These are phyloP conservation scores for Chelon auratus DNA, from an alignment of 2,797 vertebrate species.

Conservation along the genomic window DNA sequence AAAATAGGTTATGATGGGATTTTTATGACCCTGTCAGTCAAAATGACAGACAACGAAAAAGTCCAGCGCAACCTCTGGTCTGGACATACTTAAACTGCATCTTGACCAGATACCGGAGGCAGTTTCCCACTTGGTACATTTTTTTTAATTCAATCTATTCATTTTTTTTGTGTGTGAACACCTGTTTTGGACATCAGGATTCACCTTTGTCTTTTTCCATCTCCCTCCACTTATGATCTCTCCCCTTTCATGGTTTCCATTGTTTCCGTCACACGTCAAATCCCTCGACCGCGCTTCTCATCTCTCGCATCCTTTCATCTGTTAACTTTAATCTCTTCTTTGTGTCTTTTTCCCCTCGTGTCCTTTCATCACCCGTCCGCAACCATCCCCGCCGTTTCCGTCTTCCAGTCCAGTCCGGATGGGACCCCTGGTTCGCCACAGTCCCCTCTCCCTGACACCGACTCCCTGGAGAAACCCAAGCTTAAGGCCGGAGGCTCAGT, in stretches of 20 bases:
- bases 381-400: slow-evolving; percentile 3
- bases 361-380: slow-evolving; percentile 22
- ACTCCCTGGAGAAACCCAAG: slow-evolving; percentile 94
- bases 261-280: not conserved
- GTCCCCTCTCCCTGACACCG: slow-evolving; percentile 85
- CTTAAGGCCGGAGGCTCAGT: slow-evolving; percentile 97
- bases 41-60: too few species aligned
- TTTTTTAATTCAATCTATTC: not conserved
- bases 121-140: too few species aligned
- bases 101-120: too few species aligned
- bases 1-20: too few species aligned
- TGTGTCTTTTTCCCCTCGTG: slow-evolving; percentile 1
- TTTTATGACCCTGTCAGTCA: too few species aligned
- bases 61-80: too few species aligned
- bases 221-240: not conserved
- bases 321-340: slow-evolving; percentile 26
- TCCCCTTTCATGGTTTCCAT: not conserved
- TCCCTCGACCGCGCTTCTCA: slow-evolving; percentile 1
- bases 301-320: slow-evolving; percentile 10
- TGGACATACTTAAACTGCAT: too few species aligned
- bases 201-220: not conserved
- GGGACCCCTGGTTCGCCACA: slow-evolving; percentile 89
- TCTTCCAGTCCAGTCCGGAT: slow-evolving; percentile 88
- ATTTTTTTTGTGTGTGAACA: not conserved
- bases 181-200: not conserved